Conservation (phyloP, 2,113 vertebrate genomes). For the Chionis minor region DNA sequence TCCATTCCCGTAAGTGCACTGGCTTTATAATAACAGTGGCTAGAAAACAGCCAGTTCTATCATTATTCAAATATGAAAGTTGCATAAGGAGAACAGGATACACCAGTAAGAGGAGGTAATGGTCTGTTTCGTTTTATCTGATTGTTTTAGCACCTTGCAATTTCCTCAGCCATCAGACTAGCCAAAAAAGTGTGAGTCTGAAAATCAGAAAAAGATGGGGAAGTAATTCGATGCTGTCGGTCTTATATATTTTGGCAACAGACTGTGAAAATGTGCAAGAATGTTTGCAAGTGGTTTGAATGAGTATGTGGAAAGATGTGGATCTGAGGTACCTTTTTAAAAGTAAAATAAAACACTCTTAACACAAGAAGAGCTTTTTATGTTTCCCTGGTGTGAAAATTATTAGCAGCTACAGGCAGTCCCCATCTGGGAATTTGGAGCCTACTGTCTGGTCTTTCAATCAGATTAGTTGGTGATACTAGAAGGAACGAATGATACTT, state of each 20-base stretch:
- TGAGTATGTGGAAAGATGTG: neutral
- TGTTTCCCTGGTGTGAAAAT: constrained; percentile 52
- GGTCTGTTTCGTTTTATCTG: constrained; percentile 53
- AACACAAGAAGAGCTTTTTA: constrained; percentile 1
- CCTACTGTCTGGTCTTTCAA: constrained; percentile 31
- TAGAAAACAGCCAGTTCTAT: neutral
- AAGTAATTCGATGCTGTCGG: constrained; percentile 25
- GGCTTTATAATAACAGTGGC: neutral
- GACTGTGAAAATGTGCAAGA: constrained; percentile 43
- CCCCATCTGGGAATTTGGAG: neutral
- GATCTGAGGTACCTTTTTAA: constrained; percentile 17
- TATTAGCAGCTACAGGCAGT: constrained; percentile 35
- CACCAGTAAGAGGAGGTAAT: constrained; percentile 9
- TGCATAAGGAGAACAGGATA: constrained; percentile 8
- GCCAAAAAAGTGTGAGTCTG: neutral
- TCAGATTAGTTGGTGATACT: neutral
- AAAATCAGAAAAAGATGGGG: constrained; percentile 21
- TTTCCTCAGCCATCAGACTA: constrained; percentile 33
- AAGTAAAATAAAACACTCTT: constrained; percentile 34
- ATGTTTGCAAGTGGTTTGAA: constrained; percentile 25
- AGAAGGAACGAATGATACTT: neutral
- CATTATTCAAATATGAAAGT: constrained; percentile 13
- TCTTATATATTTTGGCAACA: constrained; percentile 32
- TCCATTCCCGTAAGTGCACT: neutral
- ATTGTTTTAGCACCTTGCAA: constrained; percentile 47